These are phyloP conservation scores for Mythimna impura DNA, from an alignment of 2,888 invertebrate genomes.

Conservation along the genomic window DNA sequence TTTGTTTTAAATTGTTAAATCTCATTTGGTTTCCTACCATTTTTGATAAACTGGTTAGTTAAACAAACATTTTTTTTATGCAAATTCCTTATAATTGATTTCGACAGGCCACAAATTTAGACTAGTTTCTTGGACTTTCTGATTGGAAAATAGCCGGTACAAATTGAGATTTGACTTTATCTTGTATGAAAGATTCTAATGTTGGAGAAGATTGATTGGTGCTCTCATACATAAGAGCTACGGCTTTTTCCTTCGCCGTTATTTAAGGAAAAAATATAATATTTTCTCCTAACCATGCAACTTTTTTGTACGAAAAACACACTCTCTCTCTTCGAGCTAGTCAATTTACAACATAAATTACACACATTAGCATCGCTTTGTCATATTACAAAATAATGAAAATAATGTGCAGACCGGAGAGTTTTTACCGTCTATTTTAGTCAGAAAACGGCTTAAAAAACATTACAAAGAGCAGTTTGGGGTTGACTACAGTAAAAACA, in stretches of 20 bases:
- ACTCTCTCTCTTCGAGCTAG: constrained; percentile 24
- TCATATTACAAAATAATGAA: constrained; percentile 45
- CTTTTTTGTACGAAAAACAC: constrained; percentile 7
- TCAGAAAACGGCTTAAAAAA: constrained; percentile 43
- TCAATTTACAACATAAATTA: constrained; percentile 64
- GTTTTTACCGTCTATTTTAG: constrained; percentile 51
- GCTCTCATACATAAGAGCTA: constrained; percentile 17
- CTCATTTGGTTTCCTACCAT: too few species aligned
- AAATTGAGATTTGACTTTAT: not conserved
- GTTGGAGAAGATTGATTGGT: constrained; percentile 19
- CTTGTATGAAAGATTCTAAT: not conserved
- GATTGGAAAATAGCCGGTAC: not conserved
- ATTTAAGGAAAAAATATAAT: not conserved
- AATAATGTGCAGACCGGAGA: constrained; percentile 31
- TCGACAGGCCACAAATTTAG: too few species aligned
- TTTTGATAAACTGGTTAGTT: too few species aligned
- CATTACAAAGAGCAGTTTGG: constrained; percentile 43
- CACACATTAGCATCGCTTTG: constrained; percentile 57
- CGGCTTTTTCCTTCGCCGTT: not conserved
- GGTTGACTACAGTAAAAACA: constrained; percentile 48
- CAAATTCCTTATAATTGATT: too few species aligned
- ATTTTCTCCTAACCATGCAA: constrained; percentile 16
- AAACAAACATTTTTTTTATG: too few species aligned
- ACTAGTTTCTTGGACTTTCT: too few species aligned
- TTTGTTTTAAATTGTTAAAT: too few species aligned